Percentiles rank a stretch among this genome's conserved stretches.
Conservation (phyloP, 37 sponge, comb jelly and placozoan genomes). For the Chondrilla cf. caribensis region DNA sequence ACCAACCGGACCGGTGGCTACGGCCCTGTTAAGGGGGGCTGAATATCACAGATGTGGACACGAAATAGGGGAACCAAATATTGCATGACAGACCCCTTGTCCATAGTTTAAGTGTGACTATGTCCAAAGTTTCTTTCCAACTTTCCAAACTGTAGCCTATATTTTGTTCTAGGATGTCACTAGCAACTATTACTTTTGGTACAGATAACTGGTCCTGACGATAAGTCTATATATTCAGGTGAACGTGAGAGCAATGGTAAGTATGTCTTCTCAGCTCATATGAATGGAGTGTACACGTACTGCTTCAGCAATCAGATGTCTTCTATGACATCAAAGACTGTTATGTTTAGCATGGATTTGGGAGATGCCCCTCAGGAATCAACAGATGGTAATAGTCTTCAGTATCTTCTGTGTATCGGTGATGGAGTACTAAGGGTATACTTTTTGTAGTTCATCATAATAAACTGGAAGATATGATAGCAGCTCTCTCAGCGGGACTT, state of each 20-base stretch:
- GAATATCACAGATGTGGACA: no score
- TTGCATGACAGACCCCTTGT: no score
- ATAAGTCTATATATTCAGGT: slow-evolving; percentile 76
- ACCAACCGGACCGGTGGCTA: no score
- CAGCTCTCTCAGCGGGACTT: slow-evolving; percentile 75
- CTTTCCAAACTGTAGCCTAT: no score
- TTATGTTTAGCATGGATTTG: slow-evolving; percentile 93
- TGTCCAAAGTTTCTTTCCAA: no score
- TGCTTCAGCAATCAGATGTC: slow-evolving; percentile 99
- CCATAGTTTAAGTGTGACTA: no score
- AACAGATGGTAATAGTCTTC: slow-evolving; percentile 3
- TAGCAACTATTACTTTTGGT: no score
- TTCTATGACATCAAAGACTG: slow-evolving; percentile 93
- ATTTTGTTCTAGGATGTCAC: no score
- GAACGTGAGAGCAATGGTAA: slow-evolving; percentile 95
- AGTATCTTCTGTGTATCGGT: background rate
- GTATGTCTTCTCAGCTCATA: slow-evolving; percentile 95
- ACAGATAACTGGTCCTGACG: slow-evolving; percentile 90
- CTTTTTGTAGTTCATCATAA: slow-evolving; percentile 52
- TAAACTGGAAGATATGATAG: slow-evolving; percentile 84
- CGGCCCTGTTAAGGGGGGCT: no score
- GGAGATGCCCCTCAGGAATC: slow-evolving; percentile 83
- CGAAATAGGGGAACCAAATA: no score
- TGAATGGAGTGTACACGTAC: slow-evolving; percentile 93
- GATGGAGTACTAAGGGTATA: background rate